phyloP scores from a whole-genome alignment of 1,140 invertebrate species.

The Nebria ingens region DNA sequence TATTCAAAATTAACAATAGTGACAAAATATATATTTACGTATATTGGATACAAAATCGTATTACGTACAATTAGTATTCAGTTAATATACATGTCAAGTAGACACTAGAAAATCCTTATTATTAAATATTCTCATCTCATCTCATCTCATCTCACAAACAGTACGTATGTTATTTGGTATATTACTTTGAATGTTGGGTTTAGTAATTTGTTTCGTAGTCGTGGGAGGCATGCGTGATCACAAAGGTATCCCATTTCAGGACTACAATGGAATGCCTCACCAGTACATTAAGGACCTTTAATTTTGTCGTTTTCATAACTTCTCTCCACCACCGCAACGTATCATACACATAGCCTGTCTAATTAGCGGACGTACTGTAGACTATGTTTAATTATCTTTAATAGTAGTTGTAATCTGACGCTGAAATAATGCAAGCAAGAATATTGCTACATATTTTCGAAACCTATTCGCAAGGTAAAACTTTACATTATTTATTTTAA shows the following conservation, averaged over 20 bases:
- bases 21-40: background rate
- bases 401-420: background rate
- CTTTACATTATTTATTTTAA: background rate
- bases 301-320: background rate
- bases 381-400: background rate
- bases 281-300: background rate
- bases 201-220: background rate
- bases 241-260: background rate
- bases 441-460: background rate
- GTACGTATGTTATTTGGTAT: too few species aligned
- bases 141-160: background rate
- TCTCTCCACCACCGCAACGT: too few species aligned
- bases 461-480: background rate
- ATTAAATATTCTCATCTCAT: background rate
- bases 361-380: too few species aligned
- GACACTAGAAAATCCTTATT: background rate
- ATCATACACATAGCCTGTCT: too few species aligned
- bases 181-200: background rate
- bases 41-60: background rate
- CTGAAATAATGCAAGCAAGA: background rate
- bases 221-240: background rate
- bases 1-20: background rate
- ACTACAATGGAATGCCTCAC: background rate
- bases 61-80: background rate
- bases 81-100: background rate